Conservation (phyloP, 2,113 vertebrate species). For the Acanthisitta chloris region DNA sequence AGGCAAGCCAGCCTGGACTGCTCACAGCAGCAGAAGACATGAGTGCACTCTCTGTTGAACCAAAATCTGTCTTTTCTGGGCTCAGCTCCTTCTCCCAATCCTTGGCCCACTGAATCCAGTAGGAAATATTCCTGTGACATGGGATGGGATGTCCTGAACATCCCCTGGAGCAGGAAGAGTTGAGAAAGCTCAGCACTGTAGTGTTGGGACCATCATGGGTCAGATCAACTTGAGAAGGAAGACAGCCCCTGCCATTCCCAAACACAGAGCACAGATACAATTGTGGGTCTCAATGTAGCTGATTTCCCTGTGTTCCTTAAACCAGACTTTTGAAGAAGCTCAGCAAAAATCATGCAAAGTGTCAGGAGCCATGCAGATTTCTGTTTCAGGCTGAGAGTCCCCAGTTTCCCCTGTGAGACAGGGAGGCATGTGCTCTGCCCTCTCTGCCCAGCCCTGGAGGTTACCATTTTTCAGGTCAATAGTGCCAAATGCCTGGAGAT, state of each 20-base stretch:
- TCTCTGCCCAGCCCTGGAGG: background rate
- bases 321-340: background rate
- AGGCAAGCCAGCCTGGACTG: background rate
- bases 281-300: background rate
- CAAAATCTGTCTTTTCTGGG: background rate
- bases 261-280: background rate
- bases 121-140: background rate
- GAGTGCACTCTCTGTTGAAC: background rate
- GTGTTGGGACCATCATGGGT: rapidly evolving
- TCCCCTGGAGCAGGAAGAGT: background rate
- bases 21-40: background rate
- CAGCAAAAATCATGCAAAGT: background rate
- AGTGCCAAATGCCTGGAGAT: background rate
- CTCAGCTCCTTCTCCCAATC: background rate
- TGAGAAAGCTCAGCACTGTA: background rate
- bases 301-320: background rate
- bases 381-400: background rate
- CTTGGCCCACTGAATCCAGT: background rate
- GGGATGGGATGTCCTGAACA: background rate
- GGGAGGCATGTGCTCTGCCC: rapidly evolving
- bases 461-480: background rate
- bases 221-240: background rate
- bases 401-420: no score
- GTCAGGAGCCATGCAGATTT: background rate
- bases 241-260: background rate